Base-by-base conservation (phyloP, 2,888 invertebrate genomes). In the Trisateles emortualis region DNA sequence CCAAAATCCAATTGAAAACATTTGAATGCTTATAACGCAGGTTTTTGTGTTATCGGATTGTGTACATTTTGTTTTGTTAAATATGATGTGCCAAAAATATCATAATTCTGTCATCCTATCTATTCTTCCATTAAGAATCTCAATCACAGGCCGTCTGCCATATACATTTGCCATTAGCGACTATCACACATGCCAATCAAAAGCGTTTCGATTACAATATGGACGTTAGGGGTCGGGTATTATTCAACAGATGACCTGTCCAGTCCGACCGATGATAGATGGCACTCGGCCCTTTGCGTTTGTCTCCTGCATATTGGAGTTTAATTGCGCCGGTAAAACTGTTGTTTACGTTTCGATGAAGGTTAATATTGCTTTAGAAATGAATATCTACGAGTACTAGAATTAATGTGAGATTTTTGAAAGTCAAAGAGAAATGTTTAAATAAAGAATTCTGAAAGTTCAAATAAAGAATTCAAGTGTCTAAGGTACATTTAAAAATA, bases 191-290 rank as follows among this genome's bases (percentile, higher is more conserved):
- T 58, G 71, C 59, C 64, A 67, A 71, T 71, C 71, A 66, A 62
- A 64, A 39, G 41, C 49, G 55, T 62, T 73, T 67, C 63, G 55
- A 73, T 69, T 64, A 59, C 60, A 50, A 54, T 48, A 57, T 44
- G 55, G 49, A 52, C 55, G 64, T 42, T 60, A 57, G 52, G 62
- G 62, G 64, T 56, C 55, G 56, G 42, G 40, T 36, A 50, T 51
- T 53, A 63, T 59, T 63, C 63, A 63, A 68, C 61, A 59, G 61
- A 68, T 72, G 74, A 71, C 63, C 68, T 65, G 72, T 71, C 74
- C 40, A 39, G 17, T 48, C 54, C 43, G 40, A 51, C 41, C 39
- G 59, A 64, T 72, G 72, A 71, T 68, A 41, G 72, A 72, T 74
- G 61, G 56, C 62, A 50, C 55, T 70, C 49, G 39, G 52, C 47